Conservation (phyloP, 2,113 vertebrate genomes). For the Spea bombifrons region DNA sequence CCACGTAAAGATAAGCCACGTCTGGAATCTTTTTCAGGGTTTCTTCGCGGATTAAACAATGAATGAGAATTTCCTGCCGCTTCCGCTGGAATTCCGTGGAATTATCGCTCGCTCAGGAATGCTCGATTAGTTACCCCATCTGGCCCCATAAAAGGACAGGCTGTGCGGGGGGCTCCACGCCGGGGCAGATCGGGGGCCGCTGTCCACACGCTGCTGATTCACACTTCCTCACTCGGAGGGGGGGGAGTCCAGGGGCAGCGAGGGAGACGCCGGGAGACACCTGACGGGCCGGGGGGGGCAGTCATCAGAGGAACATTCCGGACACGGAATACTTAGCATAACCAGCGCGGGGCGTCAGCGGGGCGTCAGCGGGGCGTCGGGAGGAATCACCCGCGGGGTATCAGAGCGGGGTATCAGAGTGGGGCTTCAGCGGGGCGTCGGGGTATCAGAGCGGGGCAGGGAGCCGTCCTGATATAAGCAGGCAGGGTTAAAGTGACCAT, state of each 20-base stretch:
- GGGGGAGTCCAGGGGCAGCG: not conserved
- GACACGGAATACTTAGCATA: conserved; percentile 26
- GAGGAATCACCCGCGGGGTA: too few relatives aligned
- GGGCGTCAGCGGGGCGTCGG: not conserved
- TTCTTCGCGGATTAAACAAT: too few relatives aligned
- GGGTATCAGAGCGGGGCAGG: too few relatives aligned
- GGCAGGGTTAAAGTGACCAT: too few relatives aligned
- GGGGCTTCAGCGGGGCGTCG: too few relatives aligned
- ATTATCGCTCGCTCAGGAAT: conserved; percentile 3
- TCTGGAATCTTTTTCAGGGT: too few relatives aligned
- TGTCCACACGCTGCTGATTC: conserved; percentile 8
- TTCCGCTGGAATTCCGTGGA: conserved; percentile 16
- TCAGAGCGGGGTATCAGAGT: not conserved
- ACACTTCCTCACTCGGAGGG: conserved; percentile 18
- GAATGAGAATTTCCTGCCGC: not conserved
- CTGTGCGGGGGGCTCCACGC: conserved; percentile 4
- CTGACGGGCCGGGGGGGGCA: not conserved
- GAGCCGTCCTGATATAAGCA: too few relatives aligned
- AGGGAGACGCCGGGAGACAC: not conserved
- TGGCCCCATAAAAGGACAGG: conserved; percentile 18
- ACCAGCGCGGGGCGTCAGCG: conserved; percentile 3
- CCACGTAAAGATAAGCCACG: too few relatives aligned
- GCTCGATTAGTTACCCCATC: conserved; percentile 1
- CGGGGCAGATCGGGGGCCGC: not conserved
- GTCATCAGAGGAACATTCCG: not conserved